phyloP scores from a whole-genome alignment of 2,113 vertebrate species.

The Synodontis membranacea region DNA sequence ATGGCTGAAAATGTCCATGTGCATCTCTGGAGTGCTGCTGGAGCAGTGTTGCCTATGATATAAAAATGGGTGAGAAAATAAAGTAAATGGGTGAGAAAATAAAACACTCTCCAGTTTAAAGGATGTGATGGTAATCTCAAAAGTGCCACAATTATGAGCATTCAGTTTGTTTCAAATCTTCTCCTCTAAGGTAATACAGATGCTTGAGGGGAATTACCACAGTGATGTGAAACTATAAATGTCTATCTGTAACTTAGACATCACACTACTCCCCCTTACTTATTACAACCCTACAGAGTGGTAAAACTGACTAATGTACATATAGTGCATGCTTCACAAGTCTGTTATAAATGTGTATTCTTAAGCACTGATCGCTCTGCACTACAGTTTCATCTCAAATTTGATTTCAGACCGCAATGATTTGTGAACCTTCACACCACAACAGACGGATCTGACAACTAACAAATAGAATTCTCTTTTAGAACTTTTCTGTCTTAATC shows the following conservation, averaged over 20 bases:
- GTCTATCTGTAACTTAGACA: background rate
- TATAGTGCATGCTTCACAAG: background rate
- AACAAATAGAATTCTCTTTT: background rate
- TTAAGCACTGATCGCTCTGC: background rate
- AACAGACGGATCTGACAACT: background rate
- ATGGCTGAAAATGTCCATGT: slow-evolving; percentile 64
- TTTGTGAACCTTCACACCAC: background rate
- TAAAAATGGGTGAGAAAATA: background rate
- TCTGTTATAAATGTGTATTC: too few species aligned
- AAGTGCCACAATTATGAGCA: background rate
- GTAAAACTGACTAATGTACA: background rate
- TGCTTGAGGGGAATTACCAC: background rate
- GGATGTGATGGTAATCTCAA: background rate
- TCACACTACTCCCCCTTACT: background rate
- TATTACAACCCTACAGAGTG: background rate
- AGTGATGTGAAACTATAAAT: background rate
- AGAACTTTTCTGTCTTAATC: background rate
- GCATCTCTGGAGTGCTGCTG: slow-evolving; percentile 68
- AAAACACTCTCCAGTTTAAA: background rate
- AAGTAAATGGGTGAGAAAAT: too few species aligned
- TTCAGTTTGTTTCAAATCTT: background rate
- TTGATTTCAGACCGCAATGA: background rate
- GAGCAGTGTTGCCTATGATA: slow-evolving; percentile 71
- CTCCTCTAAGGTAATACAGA: background rate
- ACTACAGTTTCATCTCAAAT: background rate